Conservation (phyloP, 2,113 vertebrate species). For the Zosterops hypoxanthus region DNA sequence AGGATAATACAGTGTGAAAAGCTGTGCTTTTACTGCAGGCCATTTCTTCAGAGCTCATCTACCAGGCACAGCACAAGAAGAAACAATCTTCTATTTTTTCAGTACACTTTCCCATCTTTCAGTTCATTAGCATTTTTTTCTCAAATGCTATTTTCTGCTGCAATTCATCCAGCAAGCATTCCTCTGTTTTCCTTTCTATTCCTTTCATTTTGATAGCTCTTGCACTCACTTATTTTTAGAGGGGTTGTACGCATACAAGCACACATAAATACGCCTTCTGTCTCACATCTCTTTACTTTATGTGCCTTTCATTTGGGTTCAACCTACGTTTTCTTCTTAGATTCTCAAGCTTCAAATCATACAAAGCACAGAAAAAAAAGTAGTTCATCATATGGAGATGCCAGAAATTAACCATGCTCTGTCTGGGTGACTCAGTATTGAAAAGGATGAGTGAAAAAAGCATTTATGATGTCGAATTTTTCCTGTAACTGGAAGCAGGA, state of each 20-base stretch:
- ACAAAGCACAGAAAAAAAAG: neutral
- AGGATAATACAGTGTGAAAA: neutral
- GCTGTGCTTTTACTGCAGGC: constrained; percentile 6
- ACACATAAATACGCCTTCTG: neutral
- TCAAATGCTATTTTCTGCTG: neutral
- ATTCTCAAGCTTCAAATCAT: neutral
- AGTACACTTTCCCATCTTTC: neutral
- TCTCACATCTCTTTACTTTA: neutral
- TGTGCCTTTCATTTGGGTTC: neutral
- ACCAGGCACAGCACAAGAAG: neutral
- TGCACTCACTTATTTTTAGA: neutral
- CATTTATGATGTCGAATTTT: neutral
- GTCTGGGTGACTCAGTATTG: neutral
- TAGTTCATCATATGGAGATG: neutral
- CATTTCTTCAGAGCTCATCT: neutral
- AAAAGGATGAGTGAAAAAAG: neutral
- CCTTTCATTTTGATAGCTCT: neutral
- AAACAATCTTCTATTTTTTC: neutral
- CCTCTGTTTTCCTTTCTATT: neutral
- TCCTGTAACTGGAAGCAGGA: neutral
- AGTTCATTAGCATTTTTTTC: constrained; percentile 9
- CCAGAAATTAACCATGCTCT: neutral
- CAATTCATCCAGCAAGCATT: neutral
- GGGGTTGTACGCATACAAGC: neutral
- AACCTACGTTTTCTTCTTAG: neutral